Evolutionary conservation across 1,140 invertebrate genomes (phyloP).

Genomic region (Aphelenchoides fujianensis): DNA sequence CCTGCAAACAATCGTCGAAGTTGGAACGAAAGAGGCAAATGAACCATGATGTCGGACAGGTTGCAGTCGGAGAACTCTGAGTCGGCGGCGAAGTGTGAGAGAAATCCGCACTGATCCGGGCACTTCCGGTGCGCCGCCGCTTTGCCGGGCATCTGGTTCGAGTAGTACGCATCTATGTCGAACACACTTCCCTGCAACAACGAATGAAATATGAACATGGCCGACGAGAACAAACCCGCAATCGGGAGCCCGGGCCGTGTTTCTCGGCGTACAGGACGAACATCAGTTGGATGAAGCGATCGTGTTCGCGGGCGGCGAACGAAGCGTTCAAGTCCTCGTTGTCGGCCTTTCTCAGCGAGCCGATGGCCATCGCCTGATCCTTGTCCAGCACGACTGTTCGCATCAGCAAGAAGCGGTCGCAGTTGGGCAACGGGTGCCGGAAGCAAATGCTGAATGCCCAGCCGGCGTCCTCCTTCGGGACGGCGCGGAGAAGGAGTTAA

Average conservation of each 20-base stretch:
- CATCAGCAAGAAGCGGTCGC: background rate
- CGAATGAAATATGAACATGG: background rate
- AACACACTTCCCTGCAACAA: slow-evolving; percentile 13
- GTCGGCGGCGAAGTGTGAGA: slow-evolving; percentile 3
- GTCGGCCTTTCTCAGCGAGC: background rate
- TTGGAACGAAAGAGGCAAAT: too few species aligned
- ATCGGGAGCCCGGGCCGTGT: background rate
- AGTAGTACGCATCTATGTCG: slow-evolving; percentile 17
- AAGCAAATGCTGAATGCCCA: background rate
- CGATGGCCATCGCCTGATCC: background rate
- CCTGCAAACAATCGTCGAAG: too few species aligned
- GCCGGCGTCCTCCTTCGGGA: background rate
- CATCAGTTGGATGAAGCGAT: background rate
- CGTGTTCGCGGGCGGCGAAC: background rate
- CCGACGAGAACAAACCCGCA: background rate
- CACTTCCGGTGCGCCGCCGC: background rate
- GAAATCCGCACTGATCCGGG: slow-evolving; percentile 15
- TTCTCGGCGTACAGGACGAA: slow-evolving; percentile 13
- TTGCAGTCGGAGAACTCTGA: too few species aligned
- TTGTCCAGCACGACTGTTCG: background rate
- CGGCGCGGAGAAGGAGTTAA: background rate
- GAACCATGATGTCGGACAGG: too few species aligned
- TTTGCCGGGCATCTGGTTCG: slow-evolving; percentile 11
- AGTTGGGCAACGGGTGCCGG: background rate
- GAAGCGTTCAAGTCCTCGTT: background rate